Conservation (phyloP, 2,113 vertebrate genomes). For the Cyanoramphus novaezelandiae region DNA sequence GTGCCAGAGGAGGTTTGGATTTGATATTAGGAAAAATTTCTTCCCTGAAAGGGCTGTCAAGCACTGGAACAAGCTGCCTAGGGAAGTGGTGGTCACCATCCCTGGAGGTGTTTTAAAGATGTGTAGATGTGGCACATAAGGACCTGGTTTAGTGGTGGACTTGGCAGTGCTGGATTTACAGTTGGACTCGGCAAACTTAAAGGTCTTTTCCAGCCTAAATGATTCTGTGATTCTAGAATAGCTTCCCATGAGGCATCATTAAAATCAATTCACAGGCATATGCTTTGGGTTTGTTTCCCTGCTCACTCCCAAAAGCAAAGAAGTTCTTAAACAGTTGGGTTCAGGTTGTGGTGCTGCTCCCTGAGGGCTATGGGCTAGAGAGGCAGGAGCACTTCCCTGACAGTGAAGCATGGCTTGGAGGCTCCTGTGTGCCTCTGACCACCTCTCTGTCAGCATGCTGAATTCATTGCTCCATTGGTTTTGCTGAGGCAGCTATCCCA, state of each 20-base stretch:
- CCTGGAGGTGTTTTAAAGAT: background rate
- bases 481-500: background rate
- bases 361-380: background rate
- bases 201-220: background rate
- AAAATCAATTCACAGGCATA: background rate
- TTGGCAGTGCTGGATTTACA: background rate
- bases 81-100: background rate
- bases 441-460: background rate
- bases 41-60: background rate
- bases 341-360: background rate
- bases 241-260: background rate
- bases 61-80: background rate
- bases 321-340: background rate
- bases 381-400: background rate
- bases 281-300: background rate
- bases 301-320: background rate
- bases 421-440: background rate
- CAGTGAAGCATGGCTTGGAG: background rate
- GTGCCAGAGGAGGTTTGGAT: background rate
- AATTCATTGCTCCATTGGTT: background rate
- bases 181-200: background rate
- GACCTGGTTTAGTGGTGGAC: background rate
- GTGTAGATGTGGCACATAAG: rapidly evolving
- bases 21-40: too few species aligned
- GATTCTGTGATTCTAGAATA: background rate